These are phyloP conservation scores for Villa cingulata DNA, from an alignment of 2,888 invertebrate species.

Conservation along the genomic window DNA sequence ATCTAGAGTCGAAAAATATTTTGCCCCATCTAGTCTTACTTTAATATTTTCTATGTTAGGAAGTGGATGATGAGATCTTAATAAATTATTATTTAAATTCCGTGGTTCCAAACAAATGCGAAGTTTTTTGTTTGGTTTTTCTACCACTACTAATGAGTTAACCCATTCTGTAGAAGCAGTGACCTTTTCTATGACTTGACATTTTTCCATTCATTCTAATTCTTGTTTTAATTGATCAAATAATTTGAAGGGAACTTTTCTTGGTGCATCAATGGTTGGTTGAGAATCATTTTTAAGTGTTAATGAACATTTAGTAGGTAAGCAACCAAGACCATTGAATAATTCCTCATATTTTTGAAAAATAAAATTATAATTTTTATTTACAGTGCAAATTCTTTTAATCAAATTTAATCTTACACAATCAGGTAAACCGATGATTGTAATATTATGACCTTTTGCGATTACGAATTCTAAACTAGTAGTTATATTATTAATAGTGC, in stretches of 20 bases:
- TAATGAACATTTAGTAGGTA: slow-evolving; percentile 4
- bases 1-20: slow-evolving; percentile 9
- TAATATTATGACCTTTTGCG: too few relatives aligned
- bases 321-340: slow-evolving; percentile 7
- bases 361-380: not conserved
- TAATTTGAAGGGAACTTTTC: slow-evolving; percentile 1
- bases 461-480: too few relatives aligned
- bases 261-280: slow-evolving; percentile 5
- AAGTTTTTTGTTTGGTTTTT: slow-evolving; percentile 2
- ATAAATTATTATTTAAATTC: slow-evolving; percentile 9
- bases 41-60: slow-evolving; percentile 11
- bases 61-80: slow-evolving; percentile 9
- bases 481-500: too few relatives aligned
- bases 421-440: slow-evolving; percentile 1
- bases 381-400: slow-evolving; percentile 5
- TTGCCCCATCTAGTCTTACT: slow-evolving; percentile 4
- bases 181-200: slow-evolving; percentile 1
- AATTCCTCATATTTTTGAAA: slow-evolving; percentile 3
- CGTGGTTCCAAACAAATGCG: slow-evolving; percentile 11
- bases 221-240: not conserved
- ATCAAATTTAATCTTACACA: slow-evolving; percentile 8
- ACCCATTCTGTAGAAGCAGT: slow-evolving; percentile 8
- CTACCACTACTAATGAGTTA: slow-evolving; percentile 5
- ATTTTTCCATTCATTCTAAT: slow-evolving; percentile 4
- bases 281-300: slow-evolving; percentile 7